Evolutionary conservation across 2,888 invertebrate species (phyloP).

Genomic region (Vanessa cardui): DNA sequence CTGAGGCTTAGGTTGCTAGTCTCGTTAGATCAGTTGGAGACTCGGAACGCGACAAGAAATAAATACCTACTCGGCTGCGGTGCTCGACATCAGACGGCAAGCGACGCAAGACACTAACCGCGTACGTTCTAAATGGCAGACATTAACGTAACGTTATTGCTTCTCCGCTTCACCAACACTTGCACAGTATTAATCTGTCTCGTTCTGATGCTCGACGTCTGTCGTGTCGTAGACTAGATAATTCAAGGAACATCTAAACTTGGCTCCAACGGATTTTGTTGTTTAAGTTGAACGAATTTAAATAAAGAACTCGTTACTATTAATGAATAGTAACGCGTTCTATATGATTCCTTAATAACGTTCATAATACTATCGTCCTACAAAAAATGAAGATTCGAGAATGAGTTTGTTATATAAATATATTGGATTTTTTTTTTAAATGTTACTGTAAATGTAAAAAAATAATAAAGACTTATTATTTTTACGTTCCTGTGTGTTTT

Average conservation of each 20-base stretch:
- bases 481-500: conserved; percentile 50
- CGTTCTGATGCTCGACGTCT: conserved; percentile 59
- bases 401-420: conserved; percentile 15
- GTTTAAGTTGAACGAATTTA: conserved; percentile 39
- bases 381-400: background rate
- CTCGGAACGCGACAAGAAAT: conserved; percentile 57
- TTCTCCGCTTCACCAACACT: conserved; percentile 72
- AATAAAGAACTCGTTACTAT: conserved; percentile 30
- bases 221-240: conserved; percentile 57
- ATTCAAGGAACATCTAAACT: conserved; percentile 60
- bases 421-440: conserved; percentile 40
- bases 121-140: conserved; percentile 74
- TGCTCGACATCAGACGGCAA: conserved; percentile 51
- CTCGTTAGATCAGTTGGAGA: conserved; percentile 58
- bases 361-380: background rate
- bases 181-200: conserved; percentile 76
- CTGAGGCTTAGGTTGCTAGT: conserved; percentile 67
- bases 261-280: conserved; percentile 48
- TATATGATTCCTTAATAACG: background rate
- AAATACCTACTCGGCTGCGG: conserved; percentile 58
- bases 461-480: conserved; percentile 48
- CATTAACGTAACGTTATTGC: conserved; percentile 79
- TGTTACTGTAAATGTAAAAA: background rate
- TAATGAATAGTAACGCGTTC: conserved; percentile 27
- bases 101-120: conserved; percentile 69